phyloP scores from a whole-genome alignment of 2,888 invertebrate species.

The Leptogaster cylindrica region DNA sequence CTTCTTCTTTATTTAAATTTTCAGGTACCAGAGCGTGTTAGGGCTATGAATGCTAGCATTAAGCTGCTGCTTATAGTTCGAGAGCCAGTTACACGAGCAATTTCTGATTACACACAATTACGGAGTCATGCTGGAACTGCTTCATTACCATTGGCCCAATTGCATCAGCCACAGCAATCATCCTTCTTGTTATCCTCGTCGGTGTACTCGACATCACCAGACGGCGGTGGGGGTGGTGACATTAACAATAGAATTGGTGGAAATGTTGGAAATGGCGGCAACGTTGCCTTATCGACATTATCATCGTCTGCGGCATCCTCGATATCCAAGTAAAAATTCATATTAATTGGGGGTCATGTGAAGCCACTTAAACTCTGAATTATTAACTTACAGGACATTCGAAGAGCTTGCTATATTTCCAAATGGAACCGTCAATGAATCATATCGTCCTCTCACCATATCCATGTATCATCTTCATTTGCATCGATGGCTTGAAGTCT shows the following conservation, averaged over 20 bases:
- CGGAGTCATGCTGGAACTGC: constrained; percentile 82
- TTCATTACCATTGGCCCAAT: constrained; percentile 64
- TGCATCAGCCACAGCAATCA: constrained; percentile 32
- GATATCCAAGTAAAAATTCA: constrained; percentile 44
- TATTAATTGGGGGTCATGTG: constrained; percentile 26
- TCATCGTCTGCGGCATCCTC: constrained; percentile 52
- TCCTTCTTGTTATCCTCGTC: constrained; percentile 15
- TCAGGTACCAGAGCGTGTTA: constrained; percentile 90
- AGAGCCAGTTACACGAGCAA: constrained; percentile 93
- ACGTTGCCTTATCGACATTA: constrained; percentile 8
- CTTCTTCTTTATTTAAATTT: constrained; percentile 39
- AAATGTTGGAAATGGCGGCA: neutral
- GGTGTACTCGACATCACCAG: constrained; percentile 1
- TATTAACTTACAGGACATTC: constrained; percentile 66
- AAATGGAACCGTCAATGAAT: constrained; percentile 83
- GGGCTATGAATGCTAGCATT: constrained; percentile 91
- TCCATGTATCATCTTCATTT: constrained; percentile 92
- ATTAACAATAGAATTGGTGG: neutral
- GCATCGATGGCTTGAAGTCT: constrained; percentile 90
- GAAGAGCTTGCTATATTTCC: constrained; percentile 81
- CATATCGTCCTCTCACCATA: constrained; percentile 82
- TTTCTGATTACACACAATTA: constrained; percentile 96
- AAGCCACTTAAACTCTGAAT: constrained; percentile 23
- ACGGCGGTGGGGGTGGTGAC: neutral
- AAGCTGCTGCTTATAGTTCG: constrained; percentile 92